Evolutionary conservation across 2,113 vertebrate genomes (phyloP).

Genomic region (Lanius collurio): DNA sequence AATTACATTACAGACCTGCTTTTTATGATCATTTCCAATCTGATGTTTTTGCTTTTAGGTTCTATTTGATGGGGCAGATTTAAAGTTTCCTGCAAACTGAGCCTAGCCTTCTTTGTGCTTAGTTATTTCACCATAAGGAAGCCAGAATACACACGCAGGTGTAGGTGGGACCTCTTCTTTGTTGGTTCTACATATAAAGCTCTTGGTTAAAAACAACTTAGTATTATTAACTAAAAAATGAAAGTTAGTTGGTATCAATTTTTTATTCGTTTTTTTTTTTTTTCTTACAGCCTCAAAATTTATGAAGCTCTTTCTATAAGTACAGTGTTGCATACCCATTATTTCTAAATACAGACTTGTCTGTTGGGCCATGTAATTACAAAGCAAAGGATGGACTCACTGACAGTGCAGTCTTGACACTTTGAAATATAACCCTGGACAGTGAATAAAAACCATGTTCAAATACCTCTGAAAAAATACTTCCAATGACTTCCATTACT

Average conservation of each 20-base stretch:
- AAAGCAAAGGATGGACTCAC: neutral
- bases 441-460: neutral
- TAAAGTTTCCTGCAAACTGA: neutral
- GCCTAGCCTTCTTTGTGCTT: neutral
- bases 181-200: neutral
- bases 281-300: neutral
- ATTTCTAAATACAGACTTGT: neutral
- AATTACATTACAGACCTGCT: neutral
- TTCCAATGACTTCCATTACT: neutral
- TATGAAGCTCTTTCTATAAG: neutral
- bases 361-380: neutral
- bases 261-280: neutral
- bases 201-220: neutral
- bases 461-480: neutral
- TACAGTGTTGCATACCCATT: neutral
- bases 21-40: neutral
- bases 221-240: neutral
- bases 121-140: neutral
- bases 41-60: neutral
- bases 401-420: rapidly evolving
- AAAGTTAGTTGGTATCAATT: neutral
- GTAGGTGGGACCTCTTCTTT: neutral
- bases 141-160: neutral
- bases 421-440: neutral
- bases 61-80: neutral